A percentile compares a stretch with the other conserved stretches of the same genome.
Conservation (phyloP, 2,888 invertebrate genomes). For the Eilema griseolum region DNA sequence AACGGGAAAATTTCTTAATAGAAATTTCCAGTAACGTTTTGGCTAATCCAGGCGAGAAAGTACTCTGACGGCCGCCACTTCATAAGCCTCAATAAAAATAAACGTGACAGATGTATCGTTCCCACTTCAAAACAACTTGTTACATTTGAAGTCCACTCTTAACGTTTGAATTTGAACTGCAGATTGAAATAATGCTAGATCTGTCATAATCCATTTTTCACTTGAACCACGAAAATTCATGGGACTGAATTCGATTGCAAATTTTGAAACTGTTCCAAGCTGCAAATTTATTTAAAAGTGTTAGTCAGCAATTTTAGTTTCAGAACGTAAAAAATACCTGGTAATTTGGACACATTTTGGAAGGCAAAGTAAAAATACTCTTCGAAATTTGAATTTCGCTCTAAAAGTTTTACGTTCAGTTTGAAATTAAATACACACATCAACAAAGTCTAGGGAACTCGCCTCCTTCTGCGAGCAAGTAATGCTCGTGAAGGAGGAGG, state of each 20-base stretch:
- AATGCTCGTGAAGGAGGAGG: too few species aligned
- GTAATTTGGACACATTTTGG: slow-evolving; percentile 11
- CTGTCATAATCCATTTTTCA: slow-evolving; percentile 29
- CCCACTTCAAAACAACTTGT: slow-evolving; percentile 29
- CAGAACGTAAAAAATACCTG: slow-evolving; percentile 12
- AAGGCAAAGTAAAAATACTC: slow-evolving; percentile 13
- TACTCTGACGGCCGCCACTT: neutral
- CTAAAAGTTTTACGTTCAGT: slow-evolving; percentile 3
- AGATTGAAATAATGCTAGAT: slow-evolving; percentile 19
- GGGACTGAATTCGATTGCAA: slow-evolving; percentile 24
- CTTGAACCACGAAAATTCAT: slow-evolving; percentile 16
- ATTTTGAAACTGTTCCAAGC: slow-evolving; percentile 24
- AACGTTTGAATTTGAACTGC: slow-evolving; percentile 31
- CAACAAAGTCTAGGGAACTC: too few species aligned
- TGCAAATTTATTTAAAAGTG: slow-evolving; percentile 22
- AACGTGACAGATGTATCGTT: slow-evolving; percentile 24
- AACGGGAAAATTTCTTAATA: too few species aligned
- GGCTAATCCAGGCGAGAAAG: neutral
- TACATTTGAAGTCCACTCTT: slow-evolving; percentile 19
- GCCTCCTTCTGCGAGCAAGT: too few species aligned
- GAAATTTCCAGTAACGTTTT: neutral
- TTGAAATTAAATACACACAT: slow-evolving; percentile 13
- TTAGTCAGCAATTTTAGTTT: slow-evolving; percentile 24
- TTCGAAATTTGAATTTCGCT: slow-evolving; percentile 13
- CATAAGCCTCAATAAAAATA: neutral